These are phyloP conservation scores for Dunckerocampus dactyliophorus DNA, from an alignment of 2,113 vertebrate genomes.

Conservation along the genomic window DNA sequence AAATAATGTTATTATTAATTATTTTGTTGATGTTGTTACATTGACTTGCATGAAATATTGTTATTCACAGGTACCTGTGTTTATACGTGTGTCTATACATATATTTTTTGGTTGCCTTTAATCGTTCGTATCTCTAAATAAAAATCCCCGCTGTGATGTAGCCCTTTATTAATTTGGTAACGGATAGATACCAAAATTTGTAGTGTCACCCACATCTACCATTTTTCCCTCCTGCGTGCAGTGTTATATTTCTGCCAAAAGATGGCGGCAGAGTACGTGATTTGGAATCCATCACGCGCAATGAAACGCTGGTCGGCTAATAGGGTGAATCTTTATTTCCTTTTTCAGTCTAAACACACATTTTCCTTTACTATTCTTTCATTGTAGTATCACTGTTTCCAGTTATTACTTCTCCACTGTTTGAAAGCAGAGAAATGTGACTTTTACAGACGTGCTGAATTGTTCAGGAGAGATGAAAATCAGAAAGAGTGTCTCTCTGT, in stretches of 20 bases:
- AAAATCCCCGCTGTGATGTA: too few relatives aligned
- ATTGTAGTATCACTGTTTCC: constrained; percentile 47
- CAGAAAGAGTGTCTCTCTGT: constrained; percentile 47
- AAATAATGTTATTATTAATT: too few relatives aligned
- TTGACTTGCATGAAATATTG: too few relatives aligned
- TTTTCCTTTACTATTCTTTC: constrained; percentile 65
- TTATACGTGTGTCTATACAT: too few relatives aligned
- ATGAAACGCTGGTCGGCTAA: constrained; percentile 35
- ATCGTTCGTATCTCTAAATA: too few relatives aligned
- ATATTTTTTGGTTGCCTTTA: too few relatives aligned
- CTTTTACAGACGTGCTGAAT: constrained; percentile 29
- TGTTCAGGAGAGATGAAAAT: constrained; percentile 38
- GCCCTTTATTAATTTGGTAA: too few relatives aligned
- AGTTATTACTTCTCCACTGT: constrained; percentile 10
- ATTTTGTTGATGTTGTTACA: too few relatives aligned
- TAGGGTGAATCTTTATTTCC: constrained; percentile 47
- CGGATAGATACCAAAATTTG: too few relatives aligned
- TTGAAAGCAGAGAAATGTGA: constrained; percentile 52
- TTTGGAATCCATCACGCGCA: constrained; percentile 9
- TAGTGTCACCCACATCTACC: too few relatives aligned
- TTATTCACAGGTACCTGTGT: too few relatives aligned
- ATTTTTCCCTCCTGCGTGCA: too few relatives aligned
- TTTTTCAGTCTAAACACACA: constrained; percentile 77
- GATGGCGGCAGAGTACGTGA: constrained; percentile 39
- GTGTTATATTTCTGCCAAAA: constrained; percentile 26